Evolutionary conservation across 2,113 vertebrate genomes (phyloP), one percentile per base, ranked within the genome.

Genomic region (Brachypodius melanocephalos): DNA sequence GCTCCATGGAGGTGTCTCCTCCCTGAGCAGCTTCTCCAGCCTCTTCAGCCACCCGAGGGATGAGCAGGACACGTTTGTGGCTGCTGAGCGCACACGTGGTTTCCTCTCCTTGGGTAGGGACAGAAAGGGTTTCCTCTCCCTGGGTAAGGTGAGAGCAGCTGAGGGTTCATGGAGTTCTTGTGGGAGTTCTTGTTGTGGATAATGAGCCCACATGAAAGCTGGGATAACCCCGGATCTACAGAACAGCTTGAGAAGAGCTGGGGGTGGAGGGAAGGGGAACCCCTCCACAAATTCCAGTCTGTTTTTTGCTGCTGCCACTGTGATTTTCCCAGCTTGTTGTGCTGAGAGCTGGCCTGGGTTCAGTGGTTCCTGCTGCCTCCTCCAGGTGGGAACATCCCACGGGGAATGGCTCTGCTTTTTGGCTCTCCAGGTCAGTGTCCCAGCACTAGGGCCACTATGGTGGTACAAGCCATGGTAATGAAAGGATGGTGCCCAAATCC

Each of bases 31-130:
- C 42, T 80, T 52, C 57, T 80, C 73, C 62, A 36, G 42, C 19
- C 26, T 38, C 78, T 31, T 42, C 58, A 43, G 8, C 36, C 36
- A 4, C 2, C 14, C 61, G 62, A 49, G 73, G 48, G 82, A 28
- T 0, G 2, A 57, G n/a, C 43, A 48, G 38, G 79, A 46, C 14
- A 5, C 19, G 4, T 22, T 10, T 0, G 0, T 3, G 24, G 58
- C n/a, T 54, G 31, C 58, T 3, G 4, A 28, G 58, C 34, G 38
- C 63, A 34, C 42, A 21, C 0, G 0, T 12, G 38, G 20, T 28
- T 19, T 63, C 68, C 31, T 75, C 32, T 85, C 12, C 20, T 38
- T 32, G 34, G 52, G 25, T 25, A 10, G 52, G 68, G 48, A 58
- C 26, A 43, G 52, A 67, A n/a, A n/a, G n/a, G 38, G 20, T 28